Base-by-base conservation (phyloP, 2,888 invertebrate species). In the Urechis unicinctus region DNA sequence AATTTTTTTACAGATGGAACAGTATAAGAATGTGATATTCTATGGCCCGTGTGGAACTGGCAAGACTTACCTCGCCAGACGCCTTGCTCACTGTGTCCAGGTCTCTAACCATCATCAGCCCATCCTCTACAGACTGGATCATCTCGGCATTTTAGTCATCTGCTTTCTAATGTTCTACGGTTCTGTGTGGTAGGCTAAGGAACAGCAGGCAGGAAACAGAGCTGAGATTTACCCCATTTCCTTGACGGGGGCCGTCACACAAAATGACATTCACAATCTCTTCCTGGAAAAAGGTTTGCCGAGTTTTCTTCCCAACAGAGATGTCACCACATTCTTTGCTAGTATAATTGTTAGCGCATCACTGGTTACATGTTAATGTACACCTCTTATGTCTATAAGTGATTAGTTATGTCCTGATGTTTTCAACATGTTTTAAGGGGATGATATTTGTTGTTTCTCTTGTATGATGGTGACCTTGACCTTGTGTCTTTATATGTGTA, bases 1-100 rank as follows among this genome's bases (percentile, higher is more conserved):
- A 22, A 52, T 5, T 2, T 24, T n/a, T 53, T 36, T 41, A 1
- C 61, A 75, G 75, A 61, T 74, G 47, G 72, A 73, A 42, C 74
- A 75, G 64, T 73, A 74, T 59, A 70, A 69, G 59, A 70, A 67
- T 64, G 71, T 74, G 17, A 69, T 74, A 49, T 74, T 75, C 56
- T 72, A 73, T 61, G 75, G 75, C n/a, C 71, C 73, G 25, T 65
- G 65, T 44, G 68, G 70, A 6, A 70, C 69, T 44, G 69, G 74
- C 21, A 75, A 75, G 60, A 68, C 69, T 28, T 71, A 69, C 61
- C 64, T 75, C 25, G 67, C 70, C 3, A 63, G 67, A 52, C 63
- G 67, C 49, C 61, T 75, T 29, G 72, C 73, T 28, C 66, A 68
- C 53, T 70, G 66, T 52, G 58, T 75, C 36, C 68, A 70, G 53